Conservation (phyloP, 2,888 invertebrate genomes). For the Caenorhabditis afra region DNA sequence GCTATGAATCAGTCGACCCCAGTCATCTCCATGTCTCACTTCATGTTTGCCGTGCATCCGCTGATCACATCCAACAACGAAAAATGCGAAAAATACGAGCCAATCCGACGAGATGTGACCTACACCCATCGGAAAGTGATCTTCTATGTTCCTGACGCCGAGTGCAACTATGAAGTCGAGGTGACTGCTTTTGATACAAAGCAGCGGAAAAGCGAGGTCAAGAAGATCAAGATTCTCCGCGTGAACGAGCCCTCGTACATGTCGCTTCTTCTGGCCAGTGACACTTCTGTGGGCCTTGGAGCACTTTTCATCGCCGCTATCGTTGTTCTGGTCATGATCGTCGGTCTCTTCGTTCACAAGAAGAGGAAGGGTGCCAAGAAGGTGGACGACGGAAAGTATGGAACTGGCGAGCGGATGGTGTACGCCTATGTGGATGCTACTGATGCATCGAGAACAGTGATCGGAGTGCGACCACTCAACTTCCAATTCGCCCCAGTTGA, state of each 20-base stretch:
- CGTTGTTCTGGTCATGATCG: constrained; percentile 7
- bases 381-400: constrained; percentile 43
- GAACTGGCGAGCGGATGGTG: constrained; percentile 39
- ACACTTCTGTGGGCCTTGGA: constrained; percentile 42
- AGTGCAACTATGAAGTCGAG: constrained; percentile 66
- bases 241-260: constrained; percentile 48
- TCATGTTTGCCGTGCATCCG: constrained; percentile 56
- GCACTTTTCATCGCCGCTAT: constrained; percentile 22
- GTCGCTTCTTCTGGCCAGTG: constrained; percentile 38
- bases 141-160: constrained; percentile 61
- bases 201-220: constrained; percentile 58
- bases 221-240: constrained; percentile 50
- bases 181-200: constrained; percentile 62
- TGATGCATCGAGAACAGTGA: constrained; percentile 47
- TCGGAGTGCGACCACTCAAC: constrained; percentile 38
- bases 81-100: constrained; percentile 57
- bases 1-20: constrained; percentile 17
- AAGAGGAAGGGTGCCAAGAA: constrained; percentile 22
- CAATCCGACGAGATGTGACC: constrained; percentile 60
- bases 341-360: constrained; percentile 19
- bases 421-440: constrained; percentile 58
- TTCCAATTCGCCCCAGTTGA: constrained; percentile 35
- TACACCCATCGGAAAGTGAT: constrained; percentile 63
- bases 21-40: constrained; percentile 60
- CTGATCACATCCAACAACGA: constrained; percentile 46